Conservation (phyloP, 2,113 vertebrate species). For the Scatophagus argus region DNA sequence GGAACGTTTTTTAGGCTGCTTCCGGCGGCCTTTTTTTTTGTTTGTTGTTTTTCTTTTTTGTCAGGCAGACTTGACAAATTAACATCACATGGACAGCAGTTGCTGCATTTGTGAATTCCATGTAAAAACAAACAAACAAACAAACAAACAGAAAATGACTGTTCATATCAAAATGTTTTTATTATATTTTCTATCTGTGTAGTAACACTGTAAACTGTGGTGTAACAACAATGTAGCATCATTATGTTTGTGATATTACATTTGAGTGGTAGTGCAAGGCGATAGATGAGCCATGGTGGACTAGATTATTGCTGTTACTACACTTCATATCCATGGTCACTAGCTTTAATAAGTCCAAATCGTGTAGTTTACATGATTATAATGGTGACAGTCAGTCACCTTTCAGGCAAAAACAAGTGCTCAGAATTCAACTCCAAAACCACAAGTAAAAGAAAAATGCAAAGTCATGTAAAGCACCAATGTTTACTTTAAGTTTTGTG, state of each 20-base stretch:
- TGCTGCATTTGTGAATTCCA: conserved; percentile 15
- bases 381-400: background rate
- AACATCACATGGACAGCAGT: conserved; percentile 30
- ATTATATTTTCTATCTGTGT: conserved; percentile 74
- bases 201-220: conserved; percentile 78
- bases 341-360: conserved; percentile 1
- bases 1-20: conserved; percentile 33
- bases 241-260: conserved; percentile 50
- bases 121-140: conserved; percentile 21
- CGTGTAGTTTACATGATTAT: conserved; percentile 1
- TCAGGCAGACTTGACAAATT: conserved; percentile 29
- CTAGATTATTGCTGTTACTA: conserved; percentile 49
- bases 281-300: conserved; percentile 37
- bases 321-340: conserved; percentile 12
- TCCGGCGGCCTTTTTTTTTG: conserved; percentile 28
- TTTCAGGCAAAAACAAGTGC: conserved; percentile 12
- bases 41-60: no score
- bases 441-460: background rate
- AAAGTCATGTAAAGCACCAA: background rate
- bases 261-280: conserved; percentile 39
- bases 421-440: background rate
- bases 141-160: conserved; percentile 53
- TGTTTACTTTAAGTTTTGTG: conserved; percentile 8
- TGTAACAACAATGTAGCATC: conserved; percentile 66
- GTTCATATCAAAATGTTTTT: conserved; percentile 44